Percentiles rank a stretch among this genome's conserved stretches.
phyloP scores from a whole-genome alignment of 1,140 invertebrate genomes.

The Bombus waltoni region DNA sequence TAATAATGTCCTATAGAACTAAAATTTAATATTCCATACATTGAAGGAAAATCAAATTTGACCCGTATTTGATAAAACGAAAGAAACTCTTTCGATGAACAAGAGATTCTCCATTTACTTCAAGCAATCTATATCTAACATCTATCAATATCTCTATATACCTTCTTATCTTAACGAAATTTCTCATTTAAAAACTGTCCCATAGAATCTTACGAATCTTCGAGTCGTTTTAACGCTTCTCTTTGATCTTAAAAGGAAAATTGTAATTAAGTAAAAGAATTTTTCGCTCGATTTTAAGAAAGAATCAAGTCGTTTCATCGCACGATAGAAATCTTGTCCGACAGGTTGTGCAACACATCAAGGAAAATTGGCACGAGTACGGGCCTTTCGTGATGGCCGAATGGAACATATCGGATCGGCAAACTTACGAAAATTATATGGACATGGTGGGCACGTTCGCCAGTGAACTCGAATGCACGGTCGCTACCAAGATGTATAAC shows the following conservation, averaged over 20 bases:
- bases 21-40: not conserved
- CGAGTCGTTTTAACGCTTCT: not conserved
- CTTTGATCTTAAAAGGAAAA: not conserved
- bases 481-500: constrained; percentile 72
- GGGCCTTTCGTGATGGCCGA: constrained; percentile 75
- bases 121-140: not conserved
- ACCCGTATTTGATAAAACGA: not conserved
- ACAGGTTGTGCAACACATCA: constrained; percentile 75
- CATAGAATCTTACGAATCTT: not conserved
- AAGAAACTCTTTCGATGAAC: too few species aligned
- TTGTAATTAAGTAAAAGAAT: too few species aligned
- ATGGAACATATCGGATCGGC: constrained; percentile 72
- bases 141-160: too few species aligned
- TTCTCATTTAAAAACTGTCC: not conserved
- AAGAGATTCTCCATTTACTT: not conserved
- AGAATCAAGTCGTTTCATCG: not conserved
- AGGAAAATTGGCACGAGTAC: constrained; percentile 73
- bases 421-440: constrained; percentile 73
- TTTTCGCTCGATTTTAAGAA: too few species aligned
- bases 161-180: not conserved
- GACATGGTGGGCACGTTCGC: constrained; percentile 73
- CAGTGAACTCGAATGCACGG: constrained; percentile 75
- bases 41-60: not conserved
- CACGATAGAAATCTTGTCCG: not conserved
- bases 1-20: not conserved